Conservation (phyloP, 2,797 vertebrate species). For the Phoxinus dragarum region DNA sequence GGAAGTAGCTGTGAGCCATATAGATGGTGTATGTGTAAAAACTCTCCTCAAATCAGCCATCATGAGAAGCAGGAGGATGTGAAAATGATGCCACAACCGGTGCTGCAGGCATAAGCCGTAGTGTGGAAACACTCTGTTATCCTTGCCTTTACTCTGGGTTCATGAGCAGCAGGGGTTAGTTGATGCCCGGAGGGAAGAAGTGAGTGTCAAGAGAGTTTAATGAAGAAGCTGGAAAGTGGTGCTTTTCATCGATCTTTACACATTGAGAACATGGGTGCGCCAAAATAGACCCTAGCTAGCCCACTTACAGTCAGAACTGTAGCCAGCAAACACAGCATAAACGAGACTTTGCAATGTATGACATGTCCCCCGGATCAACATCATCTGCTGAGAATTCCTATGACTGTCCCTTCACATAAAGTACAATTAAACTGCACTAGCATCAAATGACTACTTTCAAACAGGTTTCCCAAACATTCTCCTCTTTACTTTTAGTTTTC, state of each 20-base stretch:
- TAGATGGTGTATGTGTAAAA: conserved; percentile 1
- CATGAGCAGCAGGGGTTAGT: conserved; percentile 14
- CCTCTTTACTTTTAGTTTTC: no score
- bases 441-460: background rate
- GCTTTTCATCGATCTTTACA: conserved; percentile 12
- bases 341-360: background rate
- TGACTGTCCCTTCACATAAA: background rate
- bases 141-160: conserved; percentile 10
- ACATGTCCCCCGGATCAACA: no score
- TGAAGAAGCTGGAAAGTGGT: conserved; percentile 36
- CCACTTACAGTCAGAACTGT: conserved; percentile 24
- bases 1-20: background rate
- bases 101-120: conserved; percentile 12
- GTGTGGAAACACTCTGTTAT: conserved; percentile 29
- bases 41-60: background rate
- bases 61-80: conserved; percentile 28
- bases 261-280: background rate
- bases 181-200: conserved; percentile 17
- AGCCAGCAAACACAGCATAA: background rate
- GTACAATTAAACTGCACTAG: background rate
- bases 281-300: conserved; percentile 43
- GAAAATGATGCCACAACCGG: conserved; percentile 12
- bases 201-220: conserved; percentile 19
- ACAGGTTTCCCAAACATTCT: background rate
- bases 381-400: background rate